Percentiles rank a stretch among this genome's conserved stretches.
Evolutionary conservation across 35 echinoderm and acorn worm species (phyloP).

Genomic region (Lytechinus variegatus): DNA sequence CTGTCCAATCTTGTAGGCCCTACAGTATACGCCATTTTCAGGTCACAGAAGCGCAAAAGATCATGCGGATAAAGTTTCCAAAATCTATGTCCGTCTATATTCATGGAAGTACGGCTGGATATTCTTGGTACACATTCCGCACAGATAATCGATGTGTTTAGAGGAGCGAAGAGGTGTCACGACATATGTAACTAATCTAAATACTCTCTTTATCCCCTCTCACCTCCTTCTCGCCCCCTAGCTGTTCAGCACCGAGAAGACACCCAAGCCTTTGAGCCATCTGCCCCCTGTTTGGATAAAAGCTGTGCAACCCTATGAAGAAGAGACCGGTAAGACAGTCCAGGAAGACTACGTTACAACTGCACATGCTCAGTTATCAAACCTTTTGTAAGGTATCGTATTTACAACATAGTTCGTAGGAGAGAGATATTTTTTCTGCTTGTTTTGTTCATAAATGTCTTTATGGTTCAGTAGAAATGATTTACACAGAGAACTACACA

Average conservation of each 20-base stretch:
- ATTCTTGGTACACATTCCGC: neutral
- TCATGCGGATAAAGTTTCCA: too few relatives aligned
- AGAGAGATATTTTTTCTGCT: too few relatives aligned
- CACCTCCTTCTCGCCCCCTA: neutral
- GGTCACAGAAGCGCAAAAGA: too few relatives aligned
- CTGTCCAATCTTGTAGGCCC: too few relatives aligned
- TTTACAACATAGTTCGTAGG: too few relatives aligned
- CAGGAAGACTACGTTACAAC: neutral
- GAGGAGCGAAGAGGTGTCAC: neutral
- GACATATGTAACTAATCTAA: slow-evolving; percentile 12
- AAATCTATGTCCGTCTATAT: too few relatives aligned
- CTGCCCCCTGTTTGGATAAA: neutral
- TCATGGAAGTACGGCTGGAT: too few relatives aligned
- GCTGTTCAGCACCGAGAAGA: neutral
- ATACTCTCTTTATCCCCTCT: neutral
- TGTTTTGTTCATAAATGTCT: too few relatives aligned
- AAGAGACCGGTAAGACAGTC: neutral
- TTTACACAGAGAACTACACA: too few relatives aligned
- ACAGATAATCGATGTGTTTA: neutral
- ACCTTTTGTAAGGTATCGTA: neutral
- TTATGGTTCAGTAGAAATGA: too few relatives aligned
- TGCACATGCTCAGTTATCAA: slow-evolving; percentile 32
- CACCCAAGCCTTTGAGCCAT: neutral
- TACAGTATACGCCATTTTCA: too few relatives aligned
- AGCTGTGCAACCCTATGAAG: neutral